Percentiles rank a stretch among this genome's conserved stretches.
These are phyloP conservation scores for Stenodema calcarata DNA, from an alignment of 2,888 invertebrate species.

Conservation along the genomic window DNA sequence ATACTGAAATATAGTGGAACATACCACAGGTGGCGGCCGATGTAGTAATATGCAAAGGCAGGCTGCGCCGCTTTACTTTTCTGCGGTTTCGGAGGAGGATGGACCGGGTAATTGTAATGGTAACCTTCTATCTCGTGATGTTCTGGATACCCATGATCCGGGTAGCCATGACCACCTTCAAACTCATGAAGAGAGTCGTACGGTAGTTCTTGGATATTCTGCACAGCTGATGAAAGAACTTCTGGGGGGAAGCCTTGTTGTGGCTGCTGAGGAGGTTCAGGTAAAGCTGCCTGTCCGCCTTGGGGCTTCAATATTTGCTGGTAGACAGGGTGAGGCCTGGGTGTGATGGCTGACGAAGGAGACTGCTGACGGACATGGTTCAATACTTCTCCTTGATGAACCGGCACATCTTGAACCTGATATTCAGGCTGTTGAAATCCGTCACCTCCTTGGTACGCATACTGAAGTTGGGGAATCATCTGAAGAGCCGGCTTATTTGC, in stretches of 20 bases:
- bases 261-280: background rate
- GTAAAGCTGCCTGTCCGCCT: background rate
- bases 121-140: conserved; percentile 34
- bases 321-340: conserved; percentile 18
- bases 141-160: background rate
- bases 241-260: background rate
- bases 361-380: conserved; percentile 17
- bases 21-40: conserved; percentile 78
- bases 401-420: background rate
- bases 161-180: background rate
- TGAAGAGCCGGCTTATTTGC: conserved; percentile 6
- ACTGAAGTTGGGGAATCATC: conserved; percentile 22
- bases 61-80: conserved; percentile 61
- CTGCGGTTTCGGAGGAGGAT: conserved; percentile 30
- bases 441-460: conserved; percentile 52
- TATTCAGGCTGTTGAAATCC: background rate
- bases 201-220: background rate
- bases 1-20: conserved; percentile 78
- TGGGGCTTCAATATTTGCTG: conserved; percentile 6
- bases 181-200: background rate
- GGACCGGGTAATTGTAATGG: conserved; percentile 28
- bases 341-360: background rate
- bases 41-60: conserved; percentile 71
- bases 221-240: background rate
- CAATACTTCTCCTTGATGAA: conserved; percentile 39